phyloP scores from a whole-genome alignment of 2,888 invertebrate genomes.

The Oeneis ivallda region DNA sequence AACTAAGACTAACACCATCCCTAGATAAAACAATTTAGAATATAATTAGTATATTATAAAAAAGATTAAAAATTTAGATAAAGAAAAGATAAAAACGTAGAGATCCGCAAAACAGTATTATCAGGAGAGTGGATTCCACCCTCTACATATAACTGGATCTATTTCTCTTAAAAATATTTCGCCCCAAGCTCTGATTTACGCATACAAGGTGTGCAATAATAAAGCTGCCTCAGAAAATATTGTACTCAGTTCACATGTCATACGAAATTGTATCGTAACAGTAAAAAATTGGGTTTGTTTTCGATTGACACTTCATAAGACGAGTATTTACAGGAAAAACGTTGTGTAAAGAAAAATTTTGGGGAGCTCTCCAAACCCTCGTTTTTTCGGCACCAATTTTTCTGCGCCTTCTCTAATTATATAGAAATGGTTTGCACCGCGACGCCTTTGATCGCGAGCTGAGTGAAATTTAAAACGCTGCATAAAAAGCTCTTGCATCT shows the following conservation, averaged over 20 bases:
- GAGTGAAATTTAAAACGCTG: conserved; percentile 46
- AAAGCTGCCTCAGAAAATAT: conserved; percentile 74
- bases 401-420: conserved; percentile 73
- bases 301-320: conserved; percentile 48
- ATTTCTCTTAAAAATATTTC: conserved; percentile 74
- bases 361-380: conserved; percentile 72
- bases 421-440: conserved; percentile 76
- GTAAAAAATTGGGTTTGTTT: conserved; percentile 52
- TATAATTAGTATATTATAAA: neutral
- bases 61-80: neutral
- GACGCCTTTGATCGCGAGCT: conserved; percentile 61
- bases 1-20: no score
- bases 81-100: conserved; percentile 4
- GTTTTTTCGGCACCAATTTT: conserved; percentile 74
- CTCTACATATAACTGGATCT: conserved; percentile 80
- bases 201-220: conserved; percentile 82
- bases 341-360: conserved; percentile 72
- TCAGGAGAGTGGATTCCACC: conserved; percentile 33
- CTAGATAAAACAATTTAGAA: no score
- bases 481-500: conserved; percentile 25
- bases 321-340: conserved; percentile 72
- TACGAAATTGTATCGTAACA: conserved; percentile 51
- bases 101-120: conserved; percentile 28
- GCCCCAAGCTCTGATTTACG: conserved; percentile 80
- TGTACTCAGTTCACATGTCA: conserved; percentile 55